Evolutionary conservation across 2,797 vertebrate species (phyloP).

Genomic region (Anableps anableps): DNA sequence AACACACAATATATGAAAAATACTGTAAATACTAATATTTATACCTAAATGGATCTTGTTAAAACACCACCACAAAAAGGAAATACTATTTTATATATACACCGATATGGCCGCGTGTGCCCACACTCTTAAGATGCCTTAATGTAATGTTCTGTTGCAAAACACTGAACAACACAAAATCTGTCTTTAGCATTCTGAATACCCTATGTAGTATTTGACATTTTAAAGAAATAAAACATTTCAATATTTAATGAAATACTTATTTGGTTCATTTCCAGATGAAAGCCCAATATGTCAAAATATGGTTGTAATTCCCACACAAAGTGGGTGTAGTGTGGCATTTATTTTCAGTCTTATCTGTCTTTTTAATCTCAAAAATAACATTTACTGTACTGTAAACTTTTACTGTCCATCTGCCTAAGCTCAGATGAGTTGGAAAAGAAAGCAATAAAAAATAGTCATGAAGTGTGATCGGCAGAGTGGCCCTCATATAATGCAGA

Average conservation of each 20-base stretch:
- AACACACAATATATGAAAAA: constrained; percentile 10
- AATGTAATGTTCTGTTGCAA: background rate
- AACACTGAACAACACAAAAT: background rate
- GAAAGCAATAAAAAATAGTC: background rate
- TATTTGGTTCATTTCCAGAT: background rate
- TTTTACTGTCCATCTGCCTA: background rate
- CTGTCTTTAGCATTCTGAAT: background rate
- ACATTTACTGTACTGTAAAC: background rate
- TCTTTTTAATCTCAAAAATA: background rate
- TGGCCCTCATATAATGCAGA: background rate
- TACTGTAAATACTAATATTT: background rate
- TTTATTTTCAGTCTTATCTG: background rate
- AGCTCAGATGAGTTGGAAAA: background rate
- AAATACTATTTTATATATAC: background rate
- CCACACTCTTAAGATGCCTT: background rate
- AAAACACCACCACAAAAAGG: background rate
- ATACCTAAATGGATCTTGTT: background rate
- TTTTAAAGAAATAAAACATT: background rate
- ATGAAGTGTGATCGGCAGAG: background rate
- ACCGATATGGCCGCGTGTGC: background rate
- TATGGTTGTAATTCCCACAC: background rate
- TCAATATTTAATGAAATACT: background rate
- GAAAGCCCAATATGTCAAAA: background rate
- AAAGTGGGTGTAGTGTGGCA: background rate
- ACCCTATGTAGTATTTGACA: background rate